Base-by-base conservation (phyloP, 2,797 vertebrate species). In the Bradypodion pumilum region DNA sequence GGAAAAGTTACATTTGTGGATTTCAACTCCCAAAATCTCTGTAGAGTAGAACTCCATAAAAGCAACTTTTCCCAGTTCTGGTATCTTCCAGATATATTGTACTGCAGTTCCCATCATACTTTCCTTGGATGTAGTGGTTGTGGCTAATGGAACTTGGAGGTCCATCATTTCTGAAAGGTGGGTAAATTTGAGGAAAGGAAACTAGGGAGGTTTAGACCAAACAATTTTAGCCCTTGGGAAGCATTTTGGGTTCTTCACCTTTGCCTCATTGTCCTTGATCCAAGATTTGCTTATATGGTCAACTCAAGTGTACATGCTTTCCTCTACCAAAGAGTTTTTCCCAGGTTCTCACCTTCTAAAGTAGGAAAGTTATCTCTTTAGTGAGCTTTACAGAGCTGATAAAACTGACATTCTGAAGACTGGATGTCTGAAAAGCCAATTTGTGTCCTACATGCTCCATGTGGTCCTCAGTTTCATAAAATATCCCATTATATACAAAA, bases 331-430 rank as follows among this genome's bases (percentile, higher is more conserved):
- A 19, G 21, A 65, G 59, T 23, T 32, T 62, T 49, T 46, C 72
- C 59, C 23, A 23, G n/a, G 49, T 16, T 37, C 62, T 21, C 63
- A 32, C 25, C n/a, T 10, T 59, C 72, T 75, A 68, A 69, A 69
- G 59, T 37, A 27, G n/a, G 2, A 10, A 78, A 84, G 72, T 85
- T 90, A 80, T 85, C 85, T 0, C 83, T 73, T 44, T 0, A 0
- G 7, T 6, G 10, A 82, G 86, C 78, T 79, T 78, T 2, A 27
- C 79, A 46, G 32, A 62, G 72, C 89, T 52, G 93, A 90, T 93
- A 92, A 82, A 32, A 52, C 84, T 84, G 66, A 81, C 90, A 85
- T 93, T 88, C 87, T 68, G 27, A 74, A 90, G 92, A 87, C 90
- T 66, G 0, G 0, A 59, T 32, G 91, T 44, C 92, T 93, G 63